Base-by-base conservation (phyloP, 1,140 invertebrate species). In the Euschistus heros region DNA sequence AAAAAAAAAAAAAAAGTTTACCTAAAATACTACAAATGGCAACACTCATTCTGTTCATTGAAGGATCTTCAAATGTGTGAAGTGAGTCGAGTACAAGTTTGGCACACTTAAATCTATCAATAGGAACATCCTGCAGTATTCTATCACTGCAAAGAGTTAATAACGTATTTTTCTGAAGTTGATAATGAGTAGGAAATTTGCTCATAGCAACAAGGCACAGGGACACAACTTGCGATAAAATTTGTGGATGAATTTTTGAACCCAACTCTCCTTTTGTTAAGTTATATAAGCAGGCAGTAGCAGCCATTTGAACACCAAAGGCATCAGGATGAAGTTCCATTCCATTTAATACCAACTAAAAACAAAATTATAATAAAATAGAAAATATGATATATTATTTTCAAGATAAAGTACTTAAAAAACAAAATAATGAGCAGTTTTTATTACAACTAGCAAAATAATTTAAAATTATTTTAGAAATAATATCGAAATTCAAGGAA, bases 271-370 rank as follows among this genome's bases (percentile, higher is more conserved):
- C 82, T 71, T 85, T 84, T 0, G 87, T 87, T 20, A 91, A 78
- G 76, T 90, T 90, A 72, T 91, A 91, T 20, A 91, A 76, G 73
- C 88, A 91, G 26, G 88, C 89, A 33, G 87, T 90, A 10, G 85
- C 86, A 47, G 88, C 87, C 81, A 90, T 86, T 76, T 91, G 88
- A 47, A 91, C 84, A 26, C 81, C 80, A 66, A 86, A 80, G 63
- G 83, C 78, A 60, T 80, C 79, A 5, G 81, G 80, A 76, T 89
- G 84, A 24, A 76, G 75, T 71, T 80, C 80, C 87, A 91, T 88
- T 27, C 79, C 78, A 47, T 81, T 80, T 67, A 90, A 72, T n/a
- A 89, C 82, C 63, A 87, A 73, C 77, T 88, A 71, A 26, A 72
- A 74, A 62, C 61, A 67, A 66, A 57, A 57, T 20, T n/a, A 22